Percentiles rank a stretch among this genome's conserved stretches.
Evolutionary conservation across 2,888 invertebrate genomes (phyloP).

Genomic region (Ptychoptera contaminata): DNA sequence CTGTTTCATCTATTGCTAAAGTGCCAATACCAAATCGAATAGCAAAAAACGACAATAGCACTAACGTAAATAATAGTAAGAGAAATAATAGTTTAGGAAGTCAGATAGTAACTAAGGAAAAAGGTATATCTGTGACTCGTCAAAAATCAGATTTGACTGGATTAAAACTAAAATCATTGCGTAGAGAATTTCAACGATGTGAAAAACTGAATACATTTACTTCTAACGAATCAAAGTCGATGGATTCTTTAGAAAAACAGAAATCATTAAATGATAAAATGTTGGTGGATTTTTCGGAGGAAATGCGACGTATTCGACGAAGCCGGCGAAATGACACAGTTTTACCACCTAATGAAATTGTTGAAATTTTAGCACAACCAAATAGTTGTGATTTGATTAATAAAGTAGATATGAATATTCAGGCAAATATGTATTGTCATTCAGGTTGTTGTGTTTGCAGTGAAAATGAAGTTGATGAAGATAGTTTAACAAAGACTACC

Average conservation of each 20-base stretch:
- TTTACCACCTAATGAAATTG: too few species aligned
- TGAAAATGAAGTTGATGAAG: constrained; percentile 6
- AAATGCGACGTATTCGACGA: not conserved
- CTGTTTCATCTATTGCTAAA: not conserved
- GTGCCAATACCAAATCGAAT: not conserved
- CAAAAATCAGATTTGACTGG: constrained; percentile 48
- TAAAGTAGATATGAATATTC: constrained; percentile 31
- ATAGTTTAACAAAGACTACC: constrained; percentile 13
- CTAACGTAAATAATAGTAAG: not conserved
- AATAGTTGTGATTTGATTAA: constrained; percentile 8
- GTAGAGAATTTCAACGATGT: constrained; percentile 29
- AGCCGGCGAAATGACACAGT: not conserved
- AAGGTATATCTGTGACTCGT: constrained; percentile 15
- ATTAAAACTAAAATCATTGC: constrained; percentile 33
- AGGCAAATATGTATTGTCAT: constrained; percentile 21
- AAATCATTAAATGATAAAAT: not conserved
- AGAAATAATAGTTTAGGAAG: too few species aligned
- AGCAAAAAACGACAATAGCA: not conserved
- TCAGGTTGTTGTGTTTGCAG: not conserved
- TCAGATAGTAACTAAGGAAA: not conserved
- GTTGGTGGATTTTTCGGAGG: not conserved
- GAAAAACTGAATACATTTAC: constrained; percentile 18
- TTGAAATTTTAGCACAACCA: too few species aligned
- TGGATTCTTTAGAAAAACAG: not conserved
- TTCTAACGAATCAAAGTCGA: not conserved